Evolutionary conservation across 2,797 vertebrate genomes (phyloP).

Genomic region (Synaphobranchus kaupii): DNA sequence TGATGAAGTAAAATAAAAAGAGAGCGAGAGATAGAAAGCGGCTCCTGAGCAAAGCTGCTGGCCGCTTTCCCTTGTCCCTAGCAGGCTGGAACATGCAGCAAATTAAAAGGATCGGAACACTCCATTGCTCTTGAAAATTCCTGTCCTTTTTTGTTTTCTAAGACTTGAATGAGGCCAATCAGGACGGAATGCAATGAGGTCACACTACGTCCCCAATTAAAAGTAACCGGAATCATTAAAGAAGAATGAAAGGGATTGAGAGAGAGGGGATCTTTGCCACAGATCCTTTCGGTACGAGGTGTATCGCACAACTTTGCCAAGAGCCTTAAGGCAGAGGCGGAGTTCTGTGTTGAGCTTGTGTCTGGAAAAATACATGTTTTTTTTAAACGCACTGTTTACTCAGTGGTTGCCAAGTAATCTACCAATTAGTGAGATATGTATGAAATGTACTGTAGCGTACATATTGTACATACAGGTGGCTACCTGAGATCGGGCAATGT

Average conservation of each 20-base stretch:
- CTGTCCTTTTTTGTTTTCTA: conserved; percentile 56
- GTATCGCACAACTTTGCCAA: background rate
- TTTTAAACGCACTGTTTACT: conserved; percentile 4
- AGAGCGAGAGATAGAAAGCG: background rate
- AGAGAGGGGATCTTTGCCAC: conserved; percentile 25
- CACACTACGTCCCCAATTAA: conserved; percentile 61
- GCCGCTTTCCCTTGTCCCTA: conserved; percentile 38
- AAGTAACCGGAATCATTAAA: conserved; percentile 56
- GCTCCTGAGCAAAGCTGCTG: conserved; percentile 8
- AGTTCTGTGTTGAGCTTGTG: background rate
- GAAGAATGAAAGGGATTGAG: conserved; percentile 45
- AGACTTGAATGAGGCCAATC: conserved; percentile 63
- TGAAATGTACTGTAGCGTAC: background rate
- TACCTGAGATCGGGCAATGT: background rate
- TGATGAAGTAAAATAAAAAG: background rate
- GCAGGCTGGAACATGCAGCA: conserved; percentile 37
- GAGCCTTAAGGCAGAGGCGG: conserved; percentile 16
- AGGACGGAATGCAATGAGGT: conserved; percentile 57
- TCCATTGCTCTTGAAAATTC: conserved; percentile 44
- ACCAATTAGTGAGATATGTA: conserved; percentile 23
- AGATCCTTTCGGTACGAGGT: background rate
- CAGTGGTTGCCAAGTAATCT: conserved; percentile 13
- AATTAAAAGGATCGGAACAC: conserved; percentile 40
- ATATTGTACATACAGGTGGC: background rate
- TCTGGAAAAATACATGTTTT: background rate